Conservation (phyloP, 92 coral and sea anemone species). For the Parazoanthus atlanticus region DNA sequence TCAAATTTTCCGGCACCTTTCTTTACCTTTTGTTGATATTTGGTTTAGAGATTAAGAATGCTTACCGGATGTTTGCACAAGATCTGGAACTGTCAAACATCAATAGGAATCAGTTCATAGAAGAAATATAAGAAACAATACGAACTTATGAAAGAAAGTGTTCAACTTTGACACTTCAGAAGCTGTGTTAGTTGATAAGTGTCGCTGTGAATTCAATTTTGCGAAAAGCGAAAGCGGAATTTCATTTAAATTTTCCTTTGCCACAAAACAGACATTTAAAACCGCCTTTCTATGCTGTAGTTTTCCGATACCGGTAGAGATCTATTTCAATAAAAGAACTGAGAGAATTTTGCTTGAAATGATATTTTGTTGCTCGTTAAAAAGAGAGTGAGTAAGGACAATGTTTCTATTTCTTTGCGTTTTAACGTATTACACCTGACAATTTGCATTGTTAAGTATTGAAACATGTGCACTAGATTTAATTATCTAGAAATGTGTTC, state of each 20-base stretch:
- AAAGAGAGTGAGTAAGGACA: neutral
- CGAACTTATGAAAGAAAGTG: neutral
- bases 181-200: neutral
- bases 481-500: neutral
- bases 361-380: neutral
- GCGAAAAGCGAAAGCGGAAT: neutral
- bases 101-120: neutral
- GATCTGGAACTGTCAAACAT: constrained; percentile 3
- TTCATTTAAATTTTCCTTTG: neutral
- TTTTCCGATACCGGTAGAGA: too few species aligned
- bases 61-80: constrained; percentile 14
- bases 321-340: neutral
- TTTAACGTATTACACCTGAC: neutral
- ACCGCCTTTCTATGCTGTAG: neutral
- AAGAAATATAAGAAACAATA: neutral
- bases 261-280: neutral
- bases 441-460: neutral
- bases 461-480: neutral
- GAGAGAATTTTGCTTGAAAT: neutral
- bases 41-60: neutral
- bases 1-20: neutral
- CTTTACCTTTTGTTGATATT: neutral
- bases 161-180: neutral
- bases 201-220: neutral
- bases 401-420: neutral